Base-by-base conservation (phyloP, 2,113 vertebrate species). In the Lepidothrix coronata region DNA sequence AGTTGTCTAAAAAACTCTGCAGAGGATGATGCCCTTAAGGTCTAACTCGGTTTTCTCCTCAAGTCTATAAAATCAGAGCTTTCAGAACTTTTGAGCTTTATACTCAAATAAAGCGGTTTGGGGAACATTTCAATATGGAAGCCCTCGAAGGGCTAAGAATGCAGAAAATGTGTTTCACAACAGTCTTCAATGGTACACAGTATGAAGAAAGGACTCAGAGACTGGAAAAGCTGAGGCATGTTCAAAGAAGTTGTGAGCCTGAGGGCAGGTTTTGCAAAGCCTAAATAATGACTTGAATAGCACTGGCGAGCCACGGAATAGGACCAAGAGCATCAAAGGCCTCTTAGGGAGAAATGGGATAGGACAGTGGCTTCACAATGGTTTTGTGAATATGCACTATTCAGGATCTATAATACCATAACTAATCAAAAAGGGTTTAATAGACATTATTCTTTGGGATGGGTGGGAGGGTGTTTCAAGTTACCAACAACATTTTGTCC, bases 101-200 rank as follows among this genome's bases (percentile, higher is more conserved):
- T 67, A n/a, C 63, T 80, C 39, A 76, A 91, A 77, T 86, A 89
- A 76, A 91, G 77, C 4, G 0, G 46, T 84, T 85, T 65, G 37
- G 30, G 95, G 95, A 93, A 81, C 61, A 88, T 78, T 94, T 94
- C 95, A 96, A 74, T 91, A 94, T 94, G 95, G 91, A 97, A 94
- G 95, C 59, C 82, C 95, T 94, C 2, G 14, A 86, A 91, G 75
- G 78, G 55, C 55, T 55, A 92, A 94, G 85, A 96, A 97, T 88
- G 90, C 30, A 93, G 93, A 97, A 97, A 97, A 93, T 77, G 78
- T 85, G 90, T 97, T 95, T 96, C 94, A 93, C 90, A 96, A 95
- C 59, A 93, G 72, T 18, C 82, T 93, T 94, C 94, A 85, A 88
- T 67, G 88, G 63, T 95, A 91, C 76, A 81, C 91, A 94, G 93